phyloP scores from a whole-genome alignment of 1,140 invertebrate species.

The Sinonovacula constricta region DNA sequence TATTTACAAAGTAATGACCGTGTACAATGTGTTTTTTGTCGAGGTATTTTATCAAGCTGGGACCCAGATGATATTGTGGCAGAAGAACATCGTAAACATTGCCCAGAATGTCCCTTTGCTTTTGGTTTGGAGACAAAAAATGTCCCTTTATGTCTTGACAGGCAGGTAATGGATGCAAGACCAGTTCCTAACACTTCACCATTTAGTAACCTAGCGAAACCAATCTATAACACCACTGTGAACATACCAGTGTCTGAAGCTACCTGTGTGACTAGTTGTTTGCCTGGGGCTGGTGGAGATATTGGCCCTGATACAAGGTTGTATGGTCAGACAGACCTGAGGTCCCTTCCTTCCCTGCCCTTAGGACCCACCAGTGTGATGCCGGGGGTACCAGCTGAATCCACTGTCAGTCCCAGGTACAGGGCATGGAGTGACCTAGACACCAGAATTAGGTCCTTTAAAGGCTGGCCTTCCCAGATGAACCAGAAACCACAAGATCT shows the following conservation, averaged over 20 bases:
- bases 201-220: background rate
- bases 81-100: constrained; percentile 86
- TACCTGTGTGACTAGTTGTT: background rate
- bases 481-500: constrained; percentile 87
- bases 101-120: constrained; percentile 86
- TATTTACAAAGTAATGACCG: constrained; percentile 81
- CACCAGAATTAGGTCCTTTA: constrained; percentile 85
- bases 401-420: constrained; percentile 63
- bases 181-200: background rate
- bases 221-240: constrained; percentile 23
- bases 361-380: constrained; percentile 9
- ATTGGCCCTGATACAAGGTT: background rate
- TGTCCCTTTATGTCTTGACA: constrained; percentile 17
- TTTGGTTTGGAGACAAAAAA: constrained; percentile 71
- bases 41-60: constrained; percentile 87
- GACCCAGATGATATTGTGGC: constrained; percentile 86
- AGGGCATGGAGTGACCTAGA: constrained; percentile 80
- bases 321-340: background rate
- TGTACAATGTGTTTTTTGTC: constrained; percentile 92
- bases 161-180: background rate
- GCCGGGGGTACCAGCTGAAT: constrained; percentile 8
- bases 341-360: constrained; percentile 1
- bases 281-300: background rate
- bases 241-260: constrained; percentile 22
- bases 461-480: constrained; percentile 76